Evolutionary conservation across 2,797 vertebrate species (phyloP).

Genomic region (Tapirus indicus): DNA sequence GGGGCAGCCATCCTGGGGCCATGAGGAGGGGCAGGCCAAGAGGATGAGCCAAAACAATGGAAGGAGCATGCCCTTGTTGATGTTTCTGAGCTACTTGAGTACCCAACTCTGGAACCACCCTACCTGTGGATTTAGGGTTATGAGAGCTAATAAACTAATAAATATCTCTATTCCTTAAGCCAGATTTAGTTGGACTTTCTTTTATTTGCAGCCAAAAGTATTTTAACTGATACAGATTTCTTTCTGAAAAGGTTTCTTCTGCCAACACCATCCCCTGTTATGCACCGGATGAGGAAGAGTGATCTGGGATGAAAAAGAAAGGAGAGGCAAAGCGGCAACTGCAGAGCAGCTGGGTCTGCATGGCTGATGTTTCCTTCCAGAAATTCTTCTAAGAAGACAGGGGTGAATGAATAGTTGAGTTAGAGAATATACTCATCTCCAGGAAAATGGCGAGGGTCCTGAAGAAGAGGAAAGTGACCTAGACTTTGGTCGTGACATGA

Average conservation of each 20-base stretch:
- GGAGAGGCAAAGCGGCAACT: background rate
- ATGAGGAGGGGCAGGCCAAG: background rate
- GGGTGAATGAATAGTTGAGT: background rate
- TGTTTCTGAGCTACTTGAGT: background rate
- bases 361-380: background rate
- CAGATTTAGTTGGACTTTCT: background rate
- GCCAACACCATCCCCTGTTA: background rate
- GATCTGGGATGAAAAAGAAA: background rate
- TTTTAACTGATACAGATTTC: background rate
- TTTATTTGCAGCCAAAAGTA: background rate
- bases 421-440: background rate
- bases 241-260: background rate
- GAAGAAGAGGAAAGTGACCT: background rate
- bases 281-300: background rate
- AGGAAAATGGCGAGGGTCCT: background rate
- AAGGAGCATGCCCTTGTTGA: background rate
- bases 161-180: background rate
- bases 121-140: background rate
- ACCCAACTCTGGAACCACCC: background rate
- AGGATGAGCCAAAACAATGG: background rate
- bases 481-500: background rate
- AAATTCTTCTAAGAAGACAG: background rate
- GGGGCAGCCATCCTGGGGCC: conserved; percentile 14
- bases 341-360: background rate
- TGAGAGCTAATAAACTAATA: background rate